These are phyloP conservation scores for Drosophila ficusphila DNA, from an alignment of 1,140 invertebrate species.

Conservation along the genomic window DNA sequence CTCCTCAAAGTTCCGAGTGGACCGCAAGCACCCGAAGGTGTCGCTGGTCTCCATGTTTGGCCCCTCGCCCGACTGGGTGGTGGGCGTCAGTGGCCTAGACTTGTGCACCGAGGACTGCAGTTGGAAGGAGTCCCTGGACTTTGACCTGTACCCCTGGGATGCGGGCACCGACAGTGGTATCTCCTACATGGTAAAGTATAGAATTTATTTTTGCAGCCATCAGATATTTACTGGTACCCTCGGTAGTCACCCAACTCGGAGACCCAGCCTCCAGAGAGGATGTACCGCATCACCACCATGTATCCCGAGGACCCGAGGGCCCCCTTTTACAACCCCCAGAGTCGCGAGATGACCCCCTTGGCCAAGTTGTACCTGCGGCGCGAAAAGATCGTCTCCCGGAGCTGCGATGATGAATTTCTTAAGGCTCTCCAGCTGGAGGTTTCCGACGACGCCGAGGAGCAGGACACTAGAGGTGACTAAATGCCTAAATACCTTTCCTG, in stretches of 20 bases:
- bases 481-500: too few relatives aligned
- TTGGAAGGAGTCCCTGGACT: slow-evolving; percentile 91
- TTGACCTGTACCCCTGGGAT: slow-evolving; percentile 97
- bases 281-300: slow-evolving; percentile 90
- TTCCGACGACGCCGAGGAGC: slow-evolving; percentile 90
- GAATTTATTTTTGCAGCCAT: too few relatives aligned
- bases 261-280: slow-evolving; percentile 92
- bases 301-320: slow-evolving; percentile 94
- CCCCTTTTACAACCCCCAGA: slow-evolving; percentile 94
- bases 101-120: slow-evolving; percentile 95
- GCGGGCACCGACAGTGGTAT: slow-evolving; percentile 97
- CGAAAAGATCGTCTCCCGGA: slow-evolving; percentile 89
- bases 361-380: slow-evolving; percentile 90
- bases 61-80: slow-evolving; percentile 98
- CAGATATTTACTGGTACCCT: neutral
- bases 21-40: slow-evolving; percentile 94
- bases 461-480: slow-evolving; percentile 90
- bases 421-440: slow-evolving; percentile 87
- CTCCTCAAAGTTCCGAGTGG: slow-evolving; percentile 93
- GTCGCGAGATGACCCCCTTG: slow-evolving; percentile 91
- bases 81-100: slow-evolving; percentile 94
- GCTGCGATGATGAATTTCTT: slow-evolving; percentile 89
- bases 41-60: slow-evolving; percentile 98
- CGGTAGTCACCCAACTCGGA: slow-evolving; percentile 92
- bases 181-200: slow-evolving; percentile 92